These are phyloP conservation scores for Heliconius himera DNA, from an alignment of 1,140 invertebrate genomes.

Conservation along the genomic window DNA sequence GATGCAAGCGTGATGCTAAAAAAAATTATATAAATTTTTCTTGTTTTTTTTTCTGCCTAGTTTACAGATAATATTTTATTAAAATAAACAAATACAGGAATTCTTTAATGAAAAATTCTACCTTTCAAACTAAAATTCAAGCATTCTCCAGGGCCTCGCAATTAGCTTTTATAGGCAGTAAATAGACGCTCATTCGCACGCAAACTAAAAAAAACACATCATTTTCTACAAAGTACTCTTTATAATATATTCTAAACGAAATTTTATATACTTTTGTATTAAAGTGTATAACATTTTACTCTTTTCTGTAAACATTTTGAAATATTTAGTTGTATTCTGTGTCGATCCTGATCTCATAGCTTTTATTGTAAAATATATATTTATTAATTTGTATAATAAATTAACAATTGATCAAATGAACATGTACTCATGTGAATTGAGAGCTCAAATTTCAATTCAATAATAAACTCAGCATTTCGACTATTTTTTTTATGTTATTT, in stretches of 20 bases:
- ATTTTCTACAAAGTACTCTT: slow-evolving; percentile 8
- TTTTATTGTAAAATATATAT: background rate
- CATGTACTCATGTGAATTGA: background rate
- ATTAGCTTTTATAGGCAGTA: slow-evolving; percentile 33
- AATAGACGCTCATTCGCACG: slow-evolving; percentile 23
- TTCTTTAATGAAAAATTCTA: slow-evolving; percentile 11
- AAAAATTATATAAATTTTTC: no score
- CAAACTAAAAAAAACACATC: slow-evolving; percentile 5
- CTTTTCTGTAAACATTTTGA: background rate
- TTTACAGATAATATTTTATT: no score
- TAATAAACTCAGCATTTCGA: background rate
- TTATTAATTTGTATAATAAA: slow-evolving; percentile 13
- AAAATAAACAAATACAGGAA: slow-evolving; percentile 1
- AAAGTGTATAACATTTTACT: background rate
- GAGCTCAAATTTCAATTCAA: background rate
- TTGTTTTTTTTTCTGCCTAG: no score
- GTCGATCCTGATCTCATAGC: background rate
- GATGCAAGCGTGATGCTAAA: no score
- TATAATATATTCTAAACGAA: slow-evolving; percentile 20
- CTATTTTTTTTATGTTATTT: background rate
- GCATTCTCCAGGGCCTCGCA: slow-evolving; percentile 18
- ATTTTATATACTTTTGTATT: background rate
- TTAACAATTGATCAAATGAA: background rate
- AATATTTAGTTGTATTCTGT: background rate
- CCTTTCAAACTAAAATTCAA: slow-evolving; percentile 10